Conservation (phyloP, 2,888 invertebrate genomes). For the Cryptocephalus primarius region DNA sequence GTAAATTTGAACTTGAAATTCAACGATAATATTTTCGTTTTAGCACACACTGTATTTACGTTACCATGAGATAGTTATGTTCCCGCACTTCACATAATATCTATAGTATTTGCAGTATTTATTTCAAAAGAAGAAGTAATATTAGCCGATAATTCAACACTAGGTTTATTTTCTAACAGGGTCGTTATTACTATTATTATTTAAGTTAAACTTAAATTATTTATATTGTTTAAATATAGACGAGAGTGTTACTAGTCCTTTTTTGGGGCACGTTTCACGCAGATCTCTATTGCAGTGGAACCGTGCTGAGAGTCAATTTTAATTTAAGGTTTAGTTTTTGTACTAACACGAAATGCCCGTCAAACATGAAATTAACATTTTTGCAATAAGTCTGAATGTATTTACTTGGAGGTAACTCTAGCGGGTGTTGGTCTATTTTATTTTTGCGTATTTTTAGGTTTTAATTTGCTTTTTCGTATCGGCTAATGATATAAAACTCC, state of each 20-base stretch:
- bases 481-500: slow-evolving; percentile 35
- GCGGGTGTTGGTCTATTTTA: slow-evolving; percentile 20
- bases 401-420: slow-evolving; percentile 21
- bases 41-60: no score
- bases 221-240: slow-evolving; percentile 16
- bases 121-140: slow-evolving; percentile 20
- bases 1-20: neutral
- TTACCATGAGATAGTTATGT: no score
- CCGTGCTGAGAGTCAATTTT: no score
- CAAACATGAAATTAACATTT: neutral
- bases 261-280: slow-evolving; percentile 1
- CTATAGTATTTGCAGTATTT: neutral
- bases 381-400: slow-evolving; percentile 11
- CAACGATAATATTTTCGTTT: no score
- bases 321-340: neutral
- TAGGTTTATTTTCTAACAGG: slow-evolving; percentile 14
- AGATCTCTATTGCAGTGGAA: no score
- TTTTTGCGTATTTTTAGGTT: slow-evolving; percentile 16
- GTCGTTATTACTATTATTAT: slow-evolving; percentile 1
- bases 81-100: no score
- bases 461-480: slow-evolving; percentile 25
- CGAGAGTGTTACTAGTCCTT: slow-evolving; percentile 28
- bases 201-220: slow-evolving; percentile 2
- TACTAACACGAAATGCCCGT: neutral
- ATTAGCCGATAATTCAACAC: slow-evolving; percentile 32